phyloP scores from a whole-genome alignment of 1,140 invertebrate species.

The Cephus cinctus region DNA sequence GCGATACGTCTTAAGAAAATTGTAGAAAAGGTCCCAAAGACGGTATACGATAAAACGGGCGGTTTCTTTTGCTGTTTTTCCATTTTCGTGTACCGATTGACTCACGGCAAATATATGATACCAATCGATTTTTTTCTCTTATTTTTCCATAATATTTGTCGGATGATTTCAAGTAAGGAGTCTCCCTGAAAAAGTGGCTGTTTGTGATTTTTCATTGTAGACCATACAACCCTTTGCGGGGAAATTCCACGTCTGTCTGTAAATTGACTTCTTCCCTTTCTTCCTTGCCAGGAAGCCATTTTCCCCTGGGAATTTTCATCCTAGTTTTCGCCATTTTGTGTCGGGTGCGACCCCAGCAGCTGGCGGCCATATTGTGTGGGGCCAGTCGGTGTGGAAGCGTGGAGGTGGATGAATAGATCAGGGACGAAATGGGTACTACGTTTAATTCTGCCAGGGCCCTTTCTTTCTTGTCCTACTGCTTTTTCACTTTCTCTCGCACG shows the following conservation, averaged over 20 bases:
- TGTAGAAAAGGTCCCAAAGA: not conserved
- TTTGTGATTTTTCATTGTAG: not conserved
- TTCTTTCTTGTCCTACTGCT: no score
- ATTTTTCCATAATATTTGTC: no score
- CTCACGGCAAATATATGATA: no score
- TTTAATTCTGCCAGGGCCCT: not conserved
- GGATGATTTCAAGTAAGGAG: no score
- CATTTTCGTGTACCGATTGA: constrained; percentile 16
- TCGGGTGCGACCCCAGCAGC: constrained; percentile 36
- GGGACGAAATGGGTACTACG: not conserved
- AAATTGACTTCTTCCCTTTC: not conserved
- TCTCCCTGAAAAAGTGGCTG: not conserved
- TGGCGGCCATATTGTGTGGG: constrained; percentile 46
- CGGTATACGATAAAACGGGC: no score
- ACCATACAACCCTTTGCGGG: constrained; percentile 11
- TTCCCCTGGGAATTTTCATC: constrained; percentile 18
- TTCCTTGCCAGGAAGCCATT: not conserved
- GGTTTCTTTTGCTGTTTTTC: constrained; percentile 24
- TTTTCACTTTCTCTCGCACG: no score
- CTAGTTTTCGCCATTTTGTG: constrained; percentile 47
- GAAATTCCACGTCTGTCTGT: constrained; percentile 13
- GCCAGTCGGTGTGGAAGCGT: not conserved
- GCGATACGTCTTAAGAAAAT: constrained; percentile 1
- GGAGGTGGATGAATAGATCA: constrained; percentile 10
- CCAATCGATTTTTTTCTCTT: no score